Percentiles rank a stretch among this genome's conserved stretches.
Conservation (phyloP, 2,888 invertebrate species). For the Yponomeuta plumbellus region DNA sequence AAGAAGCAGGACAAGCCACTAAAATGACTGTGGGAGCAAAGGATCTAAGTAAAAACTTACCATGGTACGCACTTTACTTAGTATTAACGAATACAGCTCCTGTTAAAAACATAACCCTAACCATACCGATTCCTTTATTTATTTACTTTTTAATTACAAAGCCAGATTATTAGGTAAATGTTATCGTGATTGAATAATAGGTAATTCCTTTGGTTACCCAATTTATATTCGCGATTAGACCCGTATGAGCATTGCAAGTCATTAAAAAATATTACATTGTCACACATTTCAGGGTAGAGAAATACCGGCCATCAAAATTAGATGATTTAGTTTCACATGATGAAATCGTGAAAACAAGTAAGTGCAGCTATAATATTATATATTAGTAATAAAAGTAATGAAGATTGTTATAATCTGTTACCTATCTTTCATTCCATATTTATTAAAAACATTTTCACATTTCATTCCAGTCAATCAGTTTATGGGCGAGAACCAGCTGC, state of each 20-base stretch:
- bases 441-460: neutral
- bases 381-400: too few relatives aligned
- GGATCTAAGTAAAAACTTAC: constrained; percentile 65
- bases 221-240: too few relatives aligned
- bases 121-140: neutral
- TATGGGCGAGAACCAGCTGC: constrained; percentile 93
- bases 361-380: too few relatives aligned
- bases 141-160: too few relatives aligned
- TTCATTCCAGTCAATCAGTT: constrained; percentile 85
- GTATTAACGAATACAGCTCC: neutral
- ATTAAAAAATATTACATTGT: too few relatives aligned
- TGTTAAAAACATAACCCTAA: neutral
- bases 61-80: constrained; percentile 67
- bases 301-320: constrained; percentile 94
- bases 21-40: constrained; percentile 58
- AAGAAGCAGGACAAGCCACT: neutral
- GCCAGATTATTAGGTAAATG: too few relatives aligned
- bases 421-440: neutral
- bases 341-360: constrained; percentile 97
- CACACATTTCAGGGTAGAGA: constrained; percentile 89
- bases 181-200: too few relatives aligned
- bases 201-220: too few relatives aligned
- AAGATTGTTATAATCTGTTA: constrained; percentile 8
- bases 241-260: too few relatives aligned
- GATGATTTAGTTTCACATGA: constrained; percentile 97